phyloP scores from a whole-genome alignment of 2,113 vertebrate genomes.

The Coryphaenoides rupestris region DNA sequence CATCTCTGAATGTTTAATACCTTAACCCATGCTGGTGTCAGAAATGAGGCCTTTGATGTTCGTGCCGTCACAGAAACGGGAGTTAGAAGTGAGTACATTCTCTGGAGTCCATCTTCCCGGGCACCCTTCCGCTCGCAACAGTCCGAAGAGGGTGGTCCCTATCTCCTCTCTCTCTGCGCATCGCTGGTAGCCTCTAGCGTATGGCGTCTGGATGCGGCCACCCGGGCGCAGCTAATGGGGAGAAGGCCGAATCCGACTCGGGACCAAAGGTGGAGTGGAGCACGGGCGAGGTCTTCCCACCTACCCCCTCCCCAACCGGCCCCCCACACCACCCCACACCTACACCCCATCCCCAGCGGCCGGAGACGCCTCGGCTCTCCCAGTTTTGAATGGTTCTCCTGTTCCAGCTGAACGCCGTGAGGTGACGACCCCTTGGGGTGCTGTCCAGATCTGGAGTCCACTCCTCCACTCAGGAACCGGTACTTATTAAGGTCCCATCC shows the following conservation, averaged over 20 bases:
- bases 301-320: not conserved
- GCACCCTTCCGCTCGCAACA: not conserved
- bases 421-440: conserved; percentile 54
- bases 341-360: no score
- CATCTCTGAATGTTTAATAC: no score
- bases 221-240: conserved; percentile 57
- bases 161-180: no score
- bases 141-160: no score
- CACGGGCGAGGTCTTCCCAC: conserved; percentile 57
- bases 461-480: conserved; percentile 47
- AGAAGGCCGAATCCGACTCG: conserved; percentile 58
- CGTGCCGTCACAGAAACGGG: no score
- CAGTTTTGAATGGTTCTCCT: conserved; percentile 56
- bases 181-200: no score
- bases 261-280: conserved; percentile 74
- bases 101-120: not conserved
- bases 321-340: not conserved
- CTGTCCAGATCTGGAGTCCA: conserved; percentile 63
- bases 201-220: conserved; percentile 7
- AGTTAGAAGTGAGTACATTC: no score
- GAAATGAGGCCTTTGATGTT: no score
- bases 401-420: conserved; percentile 48
- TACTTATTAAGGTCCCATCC: conserved; percentile 42
- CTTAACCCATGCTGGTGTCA: no score
- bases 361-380: conserved; percentile 35